Base-by-base conservation (phyloP, 2,888 invertebrate species). In the Epinotia bilunana region DNA sequence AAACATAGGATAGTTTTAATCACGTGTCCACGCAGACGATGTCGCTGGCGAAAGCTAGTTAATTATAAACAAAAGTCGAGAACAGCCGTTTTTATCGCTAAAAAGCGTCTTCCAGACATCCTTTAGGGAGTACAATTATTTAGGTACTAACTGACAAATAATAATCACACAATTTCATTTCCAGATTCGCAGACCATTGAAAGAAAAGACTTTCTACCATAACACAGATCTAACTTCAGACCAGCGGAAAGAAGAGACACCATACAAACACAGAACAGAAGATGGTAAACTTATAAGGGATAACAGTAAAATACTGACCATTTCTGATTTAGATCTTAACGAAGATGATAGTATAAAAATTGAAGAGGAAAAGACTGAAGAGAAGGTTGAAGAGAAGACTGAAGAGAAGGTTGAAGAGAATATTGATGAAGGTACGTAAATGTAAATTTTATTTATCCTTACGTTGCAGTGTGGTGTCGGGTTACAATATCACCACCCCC, bases 181-280 rank as follows among this genome's bases (percentile, higher is more conserved):
- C 67, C 85, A 91, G 91, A 90, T 91, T 76, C 83, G 91, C 76
- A 88, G 85, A 82, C 91, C 91, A 0, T 72, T 89, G 9, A 88
- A 87, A 80, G 90, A 90, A 65, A 90, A 84, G 67, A 84, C 85
- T 0, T 69, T 88, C 23, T 82, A 83, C 60, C 72, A 43, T 55
- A 74, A 78, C 9, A 61, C 71, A 28, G 76, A 78, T 28, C 18
- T 71, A 67, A 71, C 76, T 4, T n/a, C 55, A 0, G 74, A 73
- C 23, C 79, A 81, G 76, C 80, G 77, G 46, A 80, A 80, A 70
- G 73, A 68, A 69, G 72, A 74, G 69, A 72, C 46, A 43, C 16
- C 68, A 2, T 76, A 65, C 60, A 75, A 80, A 65, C 67, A 80
- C 77, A 73, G 70, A 53, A 49, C 77, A 9, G 81, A 79, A 74